Conservation (phyloP, 2,888 invertebrate genomes). For the Ochropleura leucogaster region DNA sequence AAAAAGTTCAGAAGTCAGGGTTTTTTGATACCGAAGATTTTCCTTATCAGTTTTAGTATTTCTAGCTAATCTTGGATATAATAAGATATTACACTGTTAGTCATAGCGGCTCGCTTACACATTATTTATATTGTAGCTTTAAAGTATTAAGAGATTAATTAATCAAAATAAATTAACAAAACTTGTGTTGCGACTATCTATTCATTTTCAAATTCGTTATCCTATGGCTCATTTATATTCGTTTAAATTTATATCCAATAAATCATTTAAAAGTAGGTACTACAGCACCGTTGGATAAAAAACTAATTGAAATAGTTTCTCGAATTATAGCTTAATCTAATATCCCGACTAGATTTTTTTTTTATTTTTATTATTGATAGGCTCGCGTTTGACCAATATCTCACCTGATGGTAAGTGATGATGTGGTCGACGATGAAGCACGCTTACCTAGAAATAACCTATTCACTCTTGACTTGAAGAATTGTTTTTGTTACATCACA, state of each 20-base stretch:
- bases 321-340: slow-evolving; percentile 17
- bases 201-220: slow-evolving; percentile 6
- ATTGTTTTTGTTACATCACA: too few relatives aligned
- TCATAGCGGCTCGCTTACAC: slow-evolving; percentile 1
- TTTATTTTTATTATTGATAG: too few relatives aligned
- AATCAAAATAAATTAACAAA: background rate
- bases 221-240: background rate
- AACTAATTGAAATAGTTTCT: slow-evolving; percentile 37
- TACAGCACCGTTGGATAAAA: slow-evolving; percentile 11
- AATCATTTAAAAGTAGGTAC: slow-evolving; percentile 27
- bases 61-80: slow-evolving; percentile 4
- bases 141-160: background rate
- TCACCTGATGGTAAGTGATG: too few relatives aligned
- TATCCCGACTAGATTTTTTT: slow-evolving; percentile 15
- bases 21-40: slow-evolving; percentile 19
- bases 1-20: slow-evolving; percentile 9
- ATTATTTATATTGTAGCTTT: background rate
- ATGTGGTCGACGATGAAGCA: too few relatives aligned
- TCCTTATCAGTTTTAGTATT: background rate
- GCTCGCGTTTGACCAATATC: too few relatives aligned
- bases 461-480: too few relatives aligned
- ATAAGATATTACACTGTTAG: background rate
- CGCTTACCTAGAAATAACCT: too few relatives aligned
- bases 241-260: slow-evolving; percentile 8
- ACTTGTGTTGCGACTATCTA: too few relatives aligned